These are phyloP conservation scores for Mirounga angustirostris DNA, from an alignment of 2,113 vertebrate genomes.

Conservation along the genomic window DNA sequence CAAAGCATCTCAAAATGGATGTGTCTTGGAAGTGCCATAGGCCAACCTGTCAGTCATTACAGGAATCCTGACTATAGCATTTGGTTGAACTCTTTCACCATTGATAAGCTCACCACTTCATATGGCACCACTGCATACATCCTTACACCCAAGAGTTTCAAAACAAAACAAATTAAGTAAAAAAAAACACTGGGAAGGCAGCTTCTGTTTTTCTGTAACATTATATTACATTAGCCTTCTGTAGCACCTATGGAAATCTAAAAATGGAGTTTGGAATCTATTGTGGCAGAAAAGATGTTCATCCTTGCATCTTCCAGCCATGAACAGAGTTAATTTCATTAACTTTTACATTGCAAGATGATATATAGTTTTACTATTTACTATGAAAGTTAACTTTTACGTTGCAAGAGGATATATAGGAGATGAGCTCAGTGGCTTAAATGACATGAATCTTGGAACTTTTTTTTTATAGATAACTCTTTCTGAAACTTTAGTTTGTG, in stretches of 20 bases:
- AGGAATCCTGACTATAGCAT: neutral
- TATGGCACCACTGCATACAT: neutral
- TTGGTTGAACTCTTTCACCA: neutral
- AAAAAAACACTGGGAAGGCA: neutral
- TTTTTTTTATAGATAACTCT: neutral
- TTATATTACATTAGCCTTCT: neutral
- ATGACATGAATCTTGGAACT: neutral
- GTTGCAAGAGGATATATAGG: slow-evolving; percentile 12
- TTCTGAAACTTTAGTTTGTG: slow-evolving; percentile 20
- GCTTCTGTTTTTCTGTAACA: neutral
- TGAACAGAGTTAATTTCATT: slow-evolving; percentile 18
- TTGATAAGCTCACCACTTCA: neutral
- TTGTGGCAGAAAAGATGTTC: slow-evolving; percentile 55
- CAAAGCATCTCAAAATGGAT: neutral
- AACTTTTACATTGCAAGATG: neutral
- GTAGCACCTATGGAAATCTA: slow-evolving; percentile 64
- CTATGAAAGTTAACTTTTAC: neutral
- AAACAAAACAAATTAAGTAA: neutral
- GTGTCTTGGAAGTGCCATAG: neutral
- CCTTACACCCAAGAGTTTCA: neutral
- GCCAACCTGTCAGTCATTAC: neutral
- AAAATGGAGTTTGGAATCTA: slow-evolving; percentile 57
- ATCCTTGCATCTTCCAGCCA: neutral
- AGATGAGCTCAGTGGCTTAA: neutral
- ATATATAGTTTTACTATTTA: neutral